Base-by-base conservation (phyloP, 2,888 invertebrate species). In the Tipula confusa region DNA sequence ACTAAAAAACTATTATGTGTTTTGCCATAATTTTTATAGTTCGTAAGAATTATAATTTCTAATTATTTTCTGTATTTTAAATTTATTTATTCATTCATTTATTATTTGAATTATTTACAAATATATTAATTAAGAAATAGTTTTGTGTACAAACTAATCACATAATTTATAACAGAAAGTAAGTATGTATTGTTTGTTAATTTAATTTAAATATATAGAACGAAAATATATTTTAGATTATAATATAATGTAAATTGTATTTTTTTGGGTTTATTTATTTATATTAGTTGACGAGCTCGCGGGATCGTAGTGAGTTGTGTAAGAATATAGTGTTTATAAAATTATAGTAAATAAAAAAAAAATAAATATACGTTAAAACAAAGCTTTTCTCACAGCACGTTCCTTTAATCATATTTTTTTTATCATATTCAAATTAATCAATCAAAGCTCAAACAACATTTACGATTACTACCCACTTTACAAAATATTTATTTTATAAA, bases 61-160 rank as follows among this genome's bases (percentile, higher is more conserved):
- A 64, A 64, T 64, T 64, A 64, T 24, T 9, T 11, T 64, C 24
- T 64, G 1, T 64, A 24, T 64, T 9, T 64, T 64, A 24, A 64
- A 64, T 64, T 64, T n/a, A 64, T 64, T 64, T 64, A 48, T 48
- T 48, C 48, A 48, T 48, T 48, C 24, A 64, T 64, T 64, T 64
- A 64, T 64, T 64, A 64, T 64, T 24, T 24, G 64, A 64, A 64
- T 64, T 64, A 64, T 64, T 64, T 64, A 64, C 64, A 64, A 64
- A 64, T 24, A 24, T 64, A 64, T 64, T 64, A 64, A 64, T 64
- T 64, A 64, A 64, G 64, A 64, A 64, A 64, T 64, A 64, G 64
- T 64, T 64, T 64, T 64, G 64, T 64, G 64, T 64, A 64, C 24
- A 64, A 64, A 64, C 64, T 64, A 64, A 64, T 64, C 64, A 64